These are phyloP conservation scores for human DNA, from an alignment of 2,113 vertebrate species.

Conservation along the genomic window DNA sequence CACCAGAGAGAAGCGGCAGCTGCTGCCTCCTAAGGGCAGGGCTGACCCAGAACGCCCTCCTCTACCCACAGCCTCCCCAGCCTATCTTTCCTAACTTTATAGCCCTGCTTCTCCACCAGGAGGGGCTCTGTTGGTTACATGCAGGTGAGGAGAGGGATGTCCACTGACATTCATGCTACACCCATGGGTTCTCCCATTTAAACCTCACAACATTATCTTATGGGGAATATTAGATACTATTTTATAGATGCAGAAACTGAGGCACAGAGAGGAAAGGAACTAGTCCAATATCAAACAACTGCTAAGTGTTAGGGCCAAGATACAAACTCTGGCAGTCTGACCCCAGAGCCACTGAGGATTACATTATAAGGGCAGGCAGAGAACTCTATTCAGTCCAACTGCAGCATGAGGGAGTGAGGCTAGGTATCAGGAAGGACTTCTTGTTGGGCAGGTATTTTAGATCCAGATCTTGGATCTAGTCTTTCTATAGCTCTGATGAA, in stretches of 20 bases:
- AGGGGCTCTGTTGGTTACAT: background rate
- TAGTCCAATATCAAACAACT: background rate
- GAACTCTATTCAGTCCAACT: background rate
- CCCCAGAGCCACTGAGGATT: rapidly evolving
- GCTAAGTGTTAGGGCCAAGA: background rate
- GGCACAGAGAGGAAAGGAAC: background rate
- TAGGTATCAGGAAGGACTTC: background rate
- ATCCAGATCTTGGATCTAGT: background rate
- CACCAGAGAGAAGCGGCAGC: slow-evolving; percentile 54
- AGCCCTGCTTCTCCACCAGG: rapidly evolving
- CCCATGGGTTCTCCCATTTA: background rate
- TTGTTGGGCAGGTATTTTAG: background rate
- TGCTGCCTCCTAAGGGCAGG: slow-evolving; percentile 65
- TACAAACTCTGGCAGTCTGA: background rate
- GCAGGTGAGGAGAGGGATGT: too few relatives aligned
- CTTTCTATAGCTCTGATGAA: background rate
- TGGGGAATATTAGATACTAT: rapidly evolving
- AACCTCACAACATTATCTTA: background rate
- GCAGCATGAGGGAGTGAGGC: background rate
- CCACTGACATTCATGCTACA: background rate
- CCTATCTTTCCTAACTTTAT: background rate
- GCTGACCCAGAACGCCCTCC: slow-evolving; percentile 63
- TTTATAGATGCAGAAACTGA: background rate
- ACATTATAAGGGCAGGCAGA: rapidly evolving
- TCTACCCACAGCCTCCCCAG: background rate